Percentiles rank a stretch among this genome's conserved stretches.
Conservation (phyloP, 2,888 invertebrate genomes). For the Drosophila neotestacea region DNA sequence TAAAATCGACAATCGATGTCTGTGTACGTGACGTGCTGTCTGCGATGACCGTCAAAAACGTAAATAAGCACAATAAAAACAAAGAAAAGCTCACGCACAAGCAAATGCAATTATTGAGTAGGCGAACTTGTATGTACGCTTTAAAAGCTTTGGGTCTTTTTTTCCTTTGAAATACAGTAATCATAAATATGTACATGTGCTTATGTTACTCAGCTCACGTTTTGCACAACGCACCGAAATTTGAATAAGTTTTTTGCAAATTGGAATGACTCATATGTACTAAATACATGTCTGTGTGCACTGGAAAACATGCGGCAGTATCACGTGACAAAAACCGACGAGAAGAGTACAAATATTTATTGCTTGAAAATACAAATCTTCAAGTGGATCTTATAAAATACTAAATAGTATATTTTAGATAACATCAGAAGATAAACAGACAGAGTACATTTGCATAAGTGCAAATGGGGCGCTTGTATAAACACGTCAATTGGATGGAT, state of each 20-base stretch:
- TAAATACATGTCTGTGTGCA: neutral
- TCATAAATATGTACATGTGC: slow-evolving; percentile 1
- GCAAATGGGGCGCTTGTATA: slow-evolving; percentile 41
- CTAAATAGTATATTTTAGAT: slow-evolving; percentile 29
- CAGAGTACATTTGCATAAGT: neutral
- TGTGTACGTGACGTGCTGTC: slow-evolving; percentile 36
- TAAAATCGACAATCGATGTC: slow-evolving; percentile 36
- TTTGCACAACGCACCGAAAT: slow-evolving; percentile 20
- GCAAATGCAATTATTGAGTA: slow-evolving; percentile 1
- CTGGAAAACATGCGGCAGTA: slow-evolving; percentile 1
- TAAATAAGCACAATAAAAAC: slow-evolving; percentile 9
- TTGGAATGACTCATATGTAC: neutral
- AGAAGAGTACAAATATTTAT: neutral
- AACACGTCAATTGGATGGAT: slow-evolving; percentile 46
- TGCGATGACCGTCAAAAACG: slow-evolving; percentile 18
- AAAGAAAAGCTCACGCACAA: slow-evolving; percentile 14
- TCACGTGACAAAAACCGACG: slow-evolving; percentile 31
- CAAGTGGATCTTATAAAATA: slow-evolving; percentile 4
- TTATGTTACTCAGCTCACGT: slow-evolving; percentile 23
- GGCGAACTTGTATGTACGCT: neutral
- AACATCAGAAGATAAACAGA: slow-evolving; percentile 19
- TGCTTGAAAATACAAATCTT: slow-evolving; percentile 11
- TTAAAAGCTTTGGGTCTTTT: slow-evolving; percentile 1
- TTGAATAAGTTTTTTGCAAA: slow-evolving; percentile 6
- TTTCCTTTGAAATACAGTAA: slow-evolving; percentile 7